These are phyloP conservation scores for Cathartes aura DNA, from an alignment of 2,113 vertebrate genomes.

Conservation along the genomic window DNA sequence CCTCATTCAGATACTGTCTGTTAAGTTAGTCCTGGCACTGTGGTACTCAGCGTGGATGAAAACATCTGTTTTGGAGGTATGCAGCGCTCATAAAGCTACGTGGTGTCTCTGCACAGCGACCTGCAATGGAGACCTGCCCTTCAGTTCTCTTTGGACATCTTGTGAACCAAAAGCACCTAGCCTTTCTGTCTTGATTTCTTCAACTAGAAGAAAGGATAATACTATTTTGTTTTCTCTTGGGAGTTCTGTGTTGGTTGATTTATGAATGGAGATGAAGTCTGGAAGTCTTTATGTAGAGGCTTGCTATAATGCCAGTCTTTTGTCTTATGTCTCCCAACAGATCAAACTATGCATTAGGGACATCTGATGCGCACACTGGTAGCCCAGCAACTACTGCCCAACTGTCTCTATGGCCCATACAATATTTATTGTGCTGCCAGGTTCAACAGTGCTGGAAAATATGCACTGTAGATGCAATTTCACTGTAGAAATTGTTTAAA, in stretches of 20 bases:
- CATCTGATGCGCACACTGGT: neutral
- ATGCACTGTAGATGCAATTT: neutral
- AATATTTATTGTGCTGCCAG: neutral
- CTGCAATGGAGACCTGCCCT: neutral
- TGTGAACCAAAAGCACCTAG: neutral
- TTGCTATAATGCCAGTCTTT: neutral
- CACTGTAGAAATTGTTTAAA: neutral
- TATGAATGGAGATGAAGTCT: neutral
- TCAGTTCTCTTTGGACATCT: neutral
- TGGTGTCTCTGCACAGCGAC: neutral
- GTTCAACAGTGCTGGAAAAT: neutral
- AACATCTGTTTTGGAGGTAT: neutral
- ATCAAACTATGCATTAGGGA: neutral
- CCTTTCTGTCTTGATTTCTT: neutral
- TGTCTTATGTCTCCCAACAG: neutral
- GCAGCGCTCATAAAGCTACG: fast-evolving
- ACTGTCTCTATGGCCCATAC: neutral
- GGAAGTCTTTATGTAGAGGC: neutral
- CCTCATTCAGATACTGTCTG: neutral
- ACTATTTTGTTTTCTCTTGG: neutral
- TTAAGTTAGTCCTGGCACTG: neutral
- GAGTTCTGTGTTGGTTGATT: neutral
- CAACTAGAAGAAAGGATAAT: neutral
- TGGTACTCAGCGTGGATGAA: neutral
- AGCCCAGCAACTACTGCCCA: neutral